phyloP scores from a whole-genome alignment of 1,140 invertebrate genomes.

The Drosophila tropicalis region DNA sequence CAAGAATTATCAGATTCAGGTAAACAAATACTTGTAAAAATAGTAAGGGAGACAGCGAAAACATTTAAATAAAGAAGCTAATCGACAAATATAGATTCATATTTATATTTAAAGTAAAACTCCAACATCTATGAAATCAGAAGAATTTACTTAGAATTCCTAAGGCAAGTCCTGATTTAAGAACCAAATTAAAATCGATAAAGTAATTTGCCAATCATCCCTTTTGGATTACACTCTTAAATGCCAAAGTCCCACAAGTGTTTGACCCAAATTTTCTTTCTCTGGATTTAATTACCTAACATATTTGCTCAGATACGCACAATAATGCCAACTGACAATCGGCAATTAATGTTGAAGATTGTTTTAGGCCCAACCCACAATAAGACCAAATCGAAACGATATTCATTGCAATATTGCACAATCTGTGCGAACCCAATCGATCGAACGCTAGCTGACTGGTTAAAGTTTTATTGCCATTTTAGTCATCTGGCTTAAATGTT shows the following conservation, averaged over 20 bases:
- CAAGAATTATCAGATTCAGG: too few species aligned
- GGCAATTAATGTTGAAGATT: slow-evolving; percentile 32
- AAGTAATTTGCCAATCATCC: slow-evolving; percentile 5
- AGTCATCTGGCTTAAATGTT: slow-evolving; percentile 59
- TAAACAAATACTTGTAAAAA: too few species aligned
- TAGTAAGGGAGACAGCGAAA: too few species aligned
- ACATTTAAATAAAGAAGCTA: too few species aligned
- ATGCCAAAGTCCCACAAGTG: slow-evolving; percentile 43
- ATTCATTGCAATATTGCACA: slow-evolving; percentile 61
- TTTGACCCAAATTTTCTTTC: slow-evolving; percentile 43
- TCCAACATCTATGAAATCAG: too few species aligned
- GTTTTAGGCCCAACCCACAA: slow-evolving; percentile 40
- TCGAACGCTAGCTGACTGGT: slow-evolving; percentile 29
- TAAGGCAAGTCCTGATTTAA: too few species aligned
- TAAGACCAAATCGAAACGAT: slow-evolving; percentile 20
- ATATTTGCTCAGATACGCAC: slow-evolving; percentile 40
- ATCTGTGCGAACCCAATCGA: slow-evolving; percentile 29
- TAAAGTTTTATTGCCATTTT: slow-evolving; percentile 64
- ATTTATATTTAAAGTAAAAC: too few species aligned
- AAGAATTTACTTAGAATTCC: background rate
- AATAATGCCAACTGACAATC: slow-evolving; percentile 41
- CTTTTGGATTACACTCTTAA: background rate
- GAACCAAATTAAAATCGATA: too few species aligned
- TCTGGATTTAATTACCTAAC: slow-evolving; percentile 26
- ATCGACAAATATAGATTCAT: too few species aligned